Evolutionary conservation across 1,140 invertebrate species (phyloP), one percentile per base, ranked within the genome.

Genomic region (Drosophila mauritiana): DNA sequence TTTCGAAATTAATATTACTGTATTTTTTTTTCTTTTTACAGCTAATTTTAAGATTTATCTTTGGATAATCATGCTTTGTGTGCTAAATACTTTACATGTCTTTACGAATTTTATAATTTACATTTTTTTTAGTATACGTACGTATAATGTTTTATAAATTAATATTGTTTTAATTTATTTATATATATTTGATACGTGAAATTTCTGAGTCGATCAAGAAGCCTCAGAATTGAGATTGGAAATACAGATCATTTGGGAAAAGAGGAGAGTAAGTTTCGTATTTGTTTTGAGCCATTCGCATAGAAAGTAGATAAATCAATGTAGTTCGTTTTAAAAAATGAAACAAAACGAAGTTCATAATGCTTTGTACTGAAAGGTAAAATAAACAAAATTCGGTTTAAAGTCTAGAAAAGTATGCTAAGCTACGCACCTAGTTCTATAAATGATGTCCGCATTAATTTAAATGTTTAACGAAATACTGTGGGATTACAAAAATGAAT

Each of bases 11-110:
- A 86, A 78, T 59, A 62, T 73, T 82, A 65, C 49, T 85, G 81
- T 85, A 85, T 86, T 86, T 86, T 86, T 86, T 55, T 75, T 86
- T 81, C 79, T 65, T 76, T 83, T 89, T 86, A 86, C 84, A 89
- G 58, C 82, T 88, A 88, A 79, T 45, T 88, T 89, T 89, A 80
- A 89, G 51, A 83, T 67, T 58, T 88, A 88, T 88, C 84, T 88
- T 88, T 88, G 83, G 83, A 74, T 88, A 73, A 73, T 82, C 65
- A 83, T 88, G 83, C 55, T 55, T 74, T 81, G 68, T 70, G 73
- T 89, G 63, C 73, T 89, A 83, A 80, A 83, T 79, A 84, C 73
- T 82, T 81, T 85, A 85, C 82, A 85, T 85, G 83, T 83, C 83
- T 83, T 89, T 86, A 48, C 36, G 56, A 51, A 68, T 49, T 75